These are phyloP conservation scores for Chloroceryle inda DNA, from an alignment of 2,797 vertebrate genomes.

Conservation along the genomic window DNA sequence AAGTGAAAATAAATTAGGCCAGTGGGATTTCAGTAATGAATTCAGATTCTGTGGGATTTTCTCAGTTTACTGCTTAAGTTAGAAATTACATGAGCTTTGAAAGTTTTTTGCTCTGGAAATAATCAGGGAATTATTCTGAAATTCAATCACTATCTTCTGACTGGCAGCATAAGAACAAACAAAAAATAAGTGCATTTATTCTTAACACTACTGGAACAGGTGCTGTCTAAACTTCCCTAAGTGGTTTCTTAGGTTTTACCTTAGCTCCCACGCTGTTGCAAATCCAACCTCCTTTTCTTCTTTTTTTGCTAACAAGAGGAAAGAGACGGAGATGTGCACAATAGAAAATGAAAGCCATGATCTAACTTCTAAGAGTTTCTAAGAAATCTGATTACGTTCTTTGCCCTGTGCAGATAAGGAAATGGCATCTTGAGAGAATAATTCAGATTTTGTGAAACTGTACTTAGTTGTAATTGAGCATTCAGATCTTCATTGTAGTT, in stretches of 20 bases:
- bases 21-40: conserved; percentile 69
- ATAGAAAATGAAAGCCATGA: neutral
- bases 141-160: conserved; percentile 26
- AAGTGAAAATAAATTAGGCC: conserved; percentile 80
- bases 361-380: neutral
- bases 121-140: conserved; percentile 52
- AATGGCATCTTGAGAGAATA: neutral
- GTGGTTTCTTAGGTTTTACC: neutral
- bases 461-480: neutral
- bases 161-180: neutral
- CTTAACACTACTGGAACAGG: neutral
- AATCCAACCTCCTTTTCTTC: neutral
- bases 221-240: neutral
- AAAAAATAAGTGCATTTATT: neutral
- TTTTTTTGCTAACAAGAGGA: neutral
- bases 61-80: conserved; percentile 42
- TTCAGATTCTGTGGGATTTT: conserved; percentile 72
- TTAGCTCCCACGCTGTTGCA: neutral
- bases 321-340: neutral
- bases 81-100: conserved; percentile 38
- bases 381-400: neutral
- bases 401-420: neutral
- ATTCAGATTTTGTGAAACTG: neutral
- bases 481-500: neutral
- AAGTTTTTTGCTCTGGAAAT: conserved; percentile 49